A percentile compares a stretch with the other conserved stretches of the same genome.
phyloP scores from a whole-genome alignment of 2,888 invertebrate genomes.

The Protonemura montana region DNA sequence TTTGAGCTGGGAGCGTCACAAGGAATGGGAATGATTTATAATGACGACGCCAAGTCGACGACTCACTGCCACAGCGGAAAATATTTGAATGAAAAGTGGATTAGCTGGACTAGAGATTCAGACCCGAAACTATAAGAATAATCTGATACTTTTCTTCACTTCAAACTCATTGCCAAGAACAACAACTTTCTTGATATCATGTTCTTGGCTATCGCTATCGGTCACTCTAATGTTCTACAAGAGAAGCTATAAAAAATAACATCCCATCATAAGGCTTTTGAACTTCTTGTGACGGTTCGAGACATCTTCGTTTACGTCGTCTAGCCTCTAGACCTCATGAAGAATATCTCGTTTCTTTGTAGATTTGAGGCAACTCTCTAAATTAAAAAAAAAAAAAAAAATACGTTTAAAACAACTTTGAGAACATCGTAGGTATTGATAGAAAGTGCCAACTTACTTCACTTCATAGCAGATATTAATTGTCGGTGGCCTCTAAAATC shows the following conservation, averaged over 20 bases:
- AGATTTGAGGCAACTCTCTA: too few species aligned
- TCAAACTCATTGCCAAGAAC: neutral
- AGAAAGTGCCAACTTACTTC: neutral
- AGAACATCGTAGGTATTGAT: too few species aligned
- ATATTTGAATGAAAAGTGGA: neutral
- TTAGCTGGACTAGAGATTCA: neutral
- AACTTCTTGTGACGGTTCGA: neutral
- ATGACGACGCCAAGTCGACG: neutral
- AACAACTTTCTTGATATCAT: constrained; percentile 7
- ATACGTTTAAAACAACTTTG: too few species aligned
- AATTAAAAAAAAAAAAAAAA: neutral
- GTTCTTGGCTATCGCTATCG: constrained; percentile 2
- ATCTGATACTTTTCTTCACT: neutral
- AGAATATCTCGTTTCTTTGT: neutral
- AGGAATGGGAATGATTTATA: neutral
- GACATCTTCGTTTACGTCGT: neutral
- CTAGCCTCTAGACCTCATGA: neutral
- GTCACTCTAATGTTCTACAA: neutral
- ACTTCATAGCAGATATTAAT: neutral
- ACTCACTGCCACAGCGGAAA: neutral
- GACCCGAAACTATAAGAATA: neutral
- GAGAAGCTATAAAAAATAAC: neutral
- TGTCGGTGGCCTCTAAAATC: neutral
- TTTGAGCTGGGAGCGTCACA: neutral
- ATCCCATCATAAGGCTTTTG: neutral